Conservation (phyloP, 2,888 invertebrate species). For the Chrysolina haemoptera region DNA sequence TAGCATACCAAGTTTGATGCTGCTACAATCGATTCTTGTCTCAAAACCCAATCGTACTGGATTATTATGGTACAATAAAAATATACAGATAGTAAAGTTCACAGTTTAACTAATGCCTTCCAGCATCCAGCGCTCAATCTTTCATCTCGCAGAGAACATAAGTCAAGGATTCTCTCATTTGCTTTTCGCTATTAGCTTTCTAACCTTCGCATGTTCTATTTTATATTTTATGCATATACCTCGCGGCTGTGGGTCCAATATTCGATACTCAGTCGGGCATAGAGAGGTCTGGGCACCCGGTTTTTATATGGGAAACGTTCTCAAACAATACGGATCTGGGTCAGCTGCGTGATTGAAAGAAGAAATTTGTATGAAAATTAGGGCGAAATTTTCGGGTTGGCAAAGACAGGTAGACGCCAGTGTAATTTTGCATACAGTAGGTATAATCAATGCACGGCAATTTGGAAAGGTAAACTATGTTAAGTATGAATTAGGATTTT, state of each 20-base stretch:
- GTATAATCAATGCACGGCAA: conserved; percentile 23
- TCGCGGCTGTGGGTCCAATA: conserved; percentile 15
- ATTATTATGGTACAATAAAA: too few relatives aligned
- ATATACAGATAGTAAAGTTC: not conserved
- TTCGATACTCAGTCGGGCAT: conserved; percentile 15
- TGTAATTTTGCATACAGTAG: conserved; percentile 3
- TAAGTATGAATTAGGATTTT: conserved; percentile 11
- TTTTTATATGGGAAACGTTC: conserved; percentile 23
- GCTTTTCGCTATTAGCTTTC: conserved; percentile 2
- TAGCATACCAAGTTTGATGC: too few relatives aligned
- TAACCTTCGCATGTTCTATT: conserved; percentile 23
- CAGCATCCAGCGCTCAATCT: conserved; percentile 11
- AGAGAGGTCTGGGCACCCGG: conserved; percentile 20
- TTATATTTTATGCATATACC: conserved; percentile 23
- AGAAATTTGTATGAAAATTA: conserved; percentile 25
- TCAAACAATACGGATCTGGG: conserved; percentile 28
- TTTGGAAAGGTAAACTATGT: conserved; percentile 21
- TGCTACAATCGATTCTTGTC: too few relatives aligned
- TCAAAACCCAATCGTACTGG: too few relatives aligned
- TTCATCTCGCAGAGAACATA: conserved; percentile 3
- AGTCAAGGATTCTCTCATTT: conserved; percentile 12
- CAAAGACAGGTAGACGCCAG: conserved; percentile 24
- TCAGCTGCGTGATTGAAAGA: conserved; percentile 22
- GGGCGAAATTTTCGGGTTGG: conserved; percentile 5
- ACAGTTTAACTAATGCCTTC: not conserved